Conservation (phyloP, 2,888 invertebrate species). For the Melanotus villosus region DNA sequence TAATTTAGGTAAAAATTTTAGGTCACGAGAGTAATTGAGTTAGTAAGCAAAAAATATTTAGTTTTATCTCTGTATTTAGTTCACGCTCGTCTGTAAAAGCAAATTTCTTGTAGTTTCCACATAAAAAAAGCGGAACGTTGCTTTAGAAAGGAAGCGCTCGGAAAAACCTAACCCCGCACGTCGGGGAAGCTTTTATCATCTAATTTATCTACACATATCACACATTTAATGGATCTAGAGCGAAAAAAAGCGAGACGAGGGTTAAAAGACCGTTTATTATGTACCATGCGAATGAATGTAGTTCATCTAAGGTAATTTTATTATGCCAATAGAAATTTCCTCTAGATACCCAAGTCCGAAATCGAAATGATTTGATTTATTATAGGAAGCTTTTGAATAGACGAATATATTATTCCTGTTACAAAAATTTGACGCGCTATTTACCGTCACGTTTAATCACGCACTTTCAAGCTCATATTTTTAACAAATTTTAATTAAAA, state of each 20-base stretch:
- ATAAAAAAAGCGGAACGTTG: neutral
- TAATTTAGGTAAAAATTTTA: too few species aligned
- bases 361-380: constrained; percentile 6
- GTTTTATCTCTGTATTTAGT: too few species aligned
- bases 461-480: constrained; percentile 19
- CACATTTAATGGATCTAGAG: constrained; percentile 12
- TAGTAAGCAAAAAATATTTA: too few species aligned
- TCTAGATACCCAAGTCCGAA: neutral
- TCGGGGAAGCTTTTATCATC: neutral
- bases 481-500: constrained; percentile 19
- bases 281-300: neutral
- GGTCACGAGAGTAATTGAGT: too few species aligned
- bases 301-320: constrained; percentile 4
- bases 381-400: constrained; percentile 1
- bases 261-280: constrained; percentile 4
- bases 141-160: neutral
- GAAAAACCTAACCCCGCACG: constrained; percentile 7
- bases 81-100: too few species aligned
- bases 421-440: neutral
- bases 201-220: constrained; percentile 18
- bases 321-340: constrained; percentile 9
- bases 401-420: neutral
- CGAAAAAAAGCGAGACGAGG: neutral
- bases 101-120: neutral
- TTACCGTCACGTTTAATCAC: neutral